phyloP scores from a whole-genome alignment of 2,797 vertebrate genomes.

The Acanthornis magna region DNA sequence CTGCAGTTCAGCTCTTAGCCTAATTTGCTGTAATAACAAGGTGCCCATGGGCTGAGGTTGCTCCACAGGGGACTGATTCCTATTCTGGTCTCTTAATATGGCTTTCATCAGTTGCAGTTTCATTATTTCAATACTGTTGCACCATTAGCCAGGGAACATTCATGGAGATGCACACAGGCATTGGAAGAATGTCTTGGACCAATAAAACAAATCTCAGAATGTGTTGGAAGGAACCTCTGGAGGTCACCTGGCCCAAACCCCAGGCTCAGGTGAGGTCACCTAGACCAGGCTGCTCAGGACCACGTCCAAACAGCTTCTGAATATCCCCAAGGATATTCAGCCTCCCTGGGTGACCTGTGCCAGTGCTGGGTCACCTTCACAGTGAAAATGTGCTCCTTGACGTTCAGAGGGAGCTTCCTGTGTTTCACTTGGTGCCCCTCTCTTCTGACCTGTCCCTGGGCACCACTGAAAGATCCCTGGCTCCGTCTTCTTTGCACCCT shows the following conservation, averaged over 20 bases:
- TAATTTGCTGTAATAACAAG: not conserved
- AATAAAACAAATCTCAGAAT: not conserved
- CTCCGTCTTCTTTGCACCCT: not conserved
- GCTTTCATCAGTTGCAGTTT: not conserved
- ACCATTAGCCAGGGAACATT: not conserved
- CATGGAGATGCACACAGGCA: fast-evolving
- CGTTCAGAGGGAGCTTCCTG: not conserved
- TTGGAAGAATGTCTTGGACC: not conserved
- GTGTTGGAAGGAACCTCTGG: not conserved
- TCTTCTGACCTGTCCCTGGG: not conserved
- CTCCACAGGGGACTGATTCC: not conserved
- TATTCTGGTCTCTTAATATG: not conserved
- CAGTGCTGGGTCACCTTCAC: not conserved
- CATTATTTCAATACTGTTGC: not conserved
- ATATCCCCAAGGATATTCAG: not conserved
- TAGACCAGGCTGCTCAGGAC: not conserved
- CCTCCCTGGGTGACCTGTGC: not conserved
- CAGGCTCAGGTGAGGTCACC: not conserved
- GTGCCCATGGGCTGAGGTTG: not conserved
- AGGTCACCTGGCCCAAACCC: not conserved
- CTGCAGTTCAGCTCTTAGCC: not conserved
- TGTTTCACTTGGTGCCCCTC: not conserved
- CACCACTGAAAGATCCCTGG: not conserved
- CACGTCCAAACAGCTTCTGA: fast-evolving
- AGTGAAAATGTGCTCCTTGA: not conserved